Percentiles rank a stretch among this genome's conserved stretches.
These are phyloP conservation scores for Cydia strobilella DNA, from an alignment of 1,140 invertebrate genomes.

Conservation along the genomic window DNA sequence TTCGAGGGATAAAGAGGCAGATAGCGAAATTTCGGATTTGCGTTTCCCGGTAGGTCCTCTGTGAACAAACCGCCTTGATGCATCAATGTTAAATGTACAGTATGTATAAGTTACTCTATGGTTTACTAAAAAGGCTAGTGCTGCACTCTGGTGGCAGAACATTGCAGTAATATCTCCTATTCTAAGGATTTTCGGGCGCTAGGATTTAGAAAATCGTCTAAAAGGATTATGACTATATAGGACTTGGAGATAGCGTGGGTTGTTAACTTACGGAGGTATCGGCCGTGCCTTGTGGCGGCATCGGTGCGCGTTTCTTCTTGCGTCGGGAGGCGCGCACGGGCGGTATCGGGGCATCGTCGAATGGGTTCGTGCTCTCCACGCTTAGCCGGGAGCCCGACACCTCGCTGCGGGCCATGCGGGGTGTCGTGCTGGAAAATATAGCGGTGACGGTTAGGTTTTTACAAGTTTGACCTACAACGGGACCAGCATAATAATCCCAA, in stretches of 20 bases:
- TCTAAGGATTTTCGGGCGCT: neutral
- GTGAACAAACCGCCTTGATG: too few species aligned
- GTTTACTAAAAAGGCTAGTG: too few species aligned
- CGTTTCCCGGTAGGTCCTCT: too few species aligned
- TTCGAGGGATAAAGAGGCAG: too few species aligned
- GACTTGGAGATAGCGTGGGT: neutral
- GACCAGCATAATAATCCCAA: too few species aligned
- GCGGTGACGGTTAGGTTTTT: neutral
- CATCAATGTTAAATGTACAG: too few species aligned
- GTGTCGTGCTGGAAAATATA: constrained; percentile 56
- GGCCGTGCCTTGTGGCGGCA: constrained; percentile 57
- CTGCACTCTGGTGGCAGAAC: too few species aligned
- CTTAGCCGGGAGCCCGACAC: constrained; percentile 77
- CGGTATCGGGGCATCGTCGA: constrained; percentile 76
- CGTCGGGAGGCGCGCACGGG: constrained; percentile 70
- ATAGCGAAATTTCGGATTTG: too few species aligned
- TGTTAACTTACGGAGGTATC: constrained; percentile 57
- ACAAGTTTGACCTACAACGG: too few species aligned
- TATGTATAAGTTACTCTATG: too few species aligned
- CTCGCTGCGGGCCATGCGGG: constrained; percentile 71
- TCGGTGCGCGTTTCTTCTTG: constrained; percentile 79
- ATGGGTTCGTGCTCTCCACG: constrained; percentile 80
- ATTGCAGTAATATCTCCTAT: too few species aligned
- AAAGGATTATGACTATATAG: neutral
- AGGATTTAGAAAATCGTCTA: too few species aligned